Conservation (phyloP, 2,113 vertebrate genomes). For the Megaptera novaeangliae region DNA sequence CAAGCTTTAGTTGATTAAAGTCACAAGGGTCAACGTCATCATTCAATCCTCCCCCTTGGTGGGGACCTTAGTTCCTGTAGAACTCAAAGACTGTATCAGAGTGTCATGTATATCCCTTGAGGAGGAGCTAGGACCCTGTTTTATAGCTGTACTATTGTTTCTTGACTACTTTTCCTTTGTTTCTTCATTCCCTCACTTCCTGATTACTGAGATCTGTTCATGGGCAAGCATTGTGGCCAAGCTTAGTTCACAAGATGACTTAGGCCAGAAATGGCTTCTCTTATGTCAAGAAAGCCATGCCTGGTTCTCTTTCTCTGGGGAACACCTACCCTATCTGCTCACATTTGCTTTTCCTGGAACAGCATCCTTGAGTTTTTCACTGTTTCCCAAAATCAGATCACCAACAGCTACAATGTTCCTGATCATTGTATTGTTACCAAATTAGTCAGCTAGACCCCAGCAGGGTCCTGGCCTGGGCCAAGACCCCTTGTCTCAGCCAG, state of each 20-base stretch:
- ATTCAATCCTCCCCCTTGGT: not conserved
- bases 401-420: rapidly evolving
- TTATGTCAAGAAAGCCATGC: not conserved
- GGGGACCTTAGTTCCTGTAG: not conserved
- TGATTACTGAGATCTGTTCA: not conserved
- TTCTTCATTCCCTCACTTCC: not conserved
- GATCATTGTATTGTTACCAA: not conserved
- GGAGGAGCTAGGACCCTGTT: not conserved
- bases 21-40: not conserved
- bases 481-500: not conserved
- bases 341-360: not conserved
- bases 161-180: not conserved
- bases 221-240: not conserved
- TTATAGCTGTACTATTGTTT: not conserved
- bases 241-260: not conserved
- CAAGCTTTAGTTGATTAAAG: not conserved
- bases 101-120: not conserved
- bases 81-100: not conserved
- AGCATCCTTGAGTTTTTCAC: not conserved
- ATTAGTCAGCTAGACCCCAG: not conserved
- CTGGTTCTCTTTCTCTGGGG: not conserved
- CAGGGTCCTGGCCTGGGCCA: not conserved
- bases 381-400: not conserved
- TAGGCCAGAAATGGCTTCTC: not conserved
- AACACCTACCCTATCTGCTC: not conserved